Base-by-base conservation (phyloP, 2,797 vertebrate species). In the Iguana delicatissima region DNA sequence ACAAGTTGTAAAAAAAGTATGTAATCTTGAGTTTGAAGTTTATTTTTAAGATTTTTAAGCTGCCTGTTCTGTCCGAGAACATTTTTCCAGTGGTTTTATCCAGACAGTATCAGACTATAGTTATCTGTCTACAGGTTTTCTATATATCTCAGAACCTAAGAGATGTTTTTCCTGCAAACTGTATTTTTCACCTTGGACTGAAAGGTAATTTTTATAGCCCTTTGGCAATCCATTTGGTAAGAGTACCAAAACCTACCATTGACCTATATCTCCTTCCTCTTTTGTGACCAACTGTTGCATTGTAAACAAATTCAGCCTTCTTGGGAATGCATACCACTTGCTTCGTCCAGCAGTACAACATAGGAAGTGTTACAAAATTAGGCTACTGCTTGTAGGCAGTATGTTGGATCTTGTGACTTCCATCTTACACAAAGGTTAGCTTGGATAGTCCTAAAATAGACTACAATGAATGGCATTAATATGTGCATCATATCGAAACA, bases 361-460 rank as follows among this genome's bases (percentile, higher is more conserved):
- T 4, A 7, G 35, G 57, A n/a, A 2, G 3, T 24, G n/a, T 85
- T 55, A 38, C 52, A 86, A 42, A 1, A 1, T 50, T 0, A 0
- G 76, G 26, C 50, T 55, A 16, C 16, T 24, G 35, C 24, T 74
- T 85, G 26, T 55, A 76, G 52, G 22, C 6, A 59, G 24, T 57
- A 10, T 76, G 82, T 7, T 67, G 7, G 6, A 13, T 59, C 55
- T 42, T 76, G 38, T 59, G 38, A 38, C n/a, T 35, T 62, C 35
- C 32, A 42, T 13, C 13, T 64, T 46, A 18, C 18, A 22, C 12
- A 82, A 10, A 22, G 8, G 5, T 80, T 83, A 83, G 57, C 50
- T 52, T 59, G 62, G 22, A 52, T 50, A 9, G 12, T 32, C 80
- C 18, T 46, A 80, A 79, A 79, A 5, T 9, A 80, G 8, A 16